phyloP scores from a whole-genome alignment of 2,113 vertebrate species.

The Columba janthina region DNA sequence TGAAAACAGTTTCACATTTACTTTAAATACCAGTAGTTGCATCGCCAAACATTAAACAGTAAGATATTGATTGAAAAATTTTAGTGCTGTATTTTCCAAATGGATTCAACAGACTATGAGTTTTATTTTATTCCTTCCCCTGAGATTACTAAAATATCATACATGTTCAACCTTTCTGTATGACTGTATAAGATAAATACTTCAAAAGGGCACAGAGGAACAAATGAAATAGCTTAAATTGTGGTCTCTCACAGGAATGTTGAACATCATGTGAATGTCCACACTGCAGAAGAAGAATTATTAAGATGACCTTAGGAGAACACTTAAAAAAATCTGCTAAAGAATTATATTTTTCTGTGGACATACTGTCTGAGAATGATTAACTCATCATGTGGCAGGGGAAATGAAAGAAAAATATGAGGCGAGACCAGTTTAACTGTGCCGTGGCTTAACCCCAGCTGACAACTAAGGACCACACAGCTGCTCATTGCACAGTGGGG shows the following conservation, averaged over 20 bases:
- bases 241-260: not conserved
- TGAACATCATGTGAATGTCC: slow-evolving; percentile 31
- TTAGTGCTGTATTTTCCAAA: not conserved
- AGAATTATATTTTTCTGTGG: not conserved
- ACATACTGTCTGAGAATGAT: not conserved
- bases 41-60: not conserved
- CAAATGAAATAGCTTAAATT: not conserved
- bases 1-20: not conserved
- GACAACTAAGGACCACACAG: too few relatives aligned
- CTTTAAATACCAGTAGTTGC: not conserved
- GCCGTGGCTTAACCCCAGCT: too few relatives aligned
- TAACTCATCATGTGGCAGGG: not conserved
- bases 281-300: not conserved
- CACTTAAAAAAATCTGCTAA: not conserved
- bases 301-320: not conserved
- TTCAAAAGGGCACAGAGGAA: not conserved
- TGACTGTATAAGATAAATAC: not conserved
- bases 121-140: not conserved
- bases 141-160: not conserved
- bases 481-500: too few relatives aligned
- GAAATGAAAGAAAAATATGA: not conserved
- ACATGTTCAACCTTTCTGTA: not conserved
- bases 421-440: not conserved
- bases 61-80: not conserved
- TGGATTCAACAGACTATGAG: not conserved